Percentiles rank a stretch among this genome's conserved stretches.
Evolutionary conservation across 2,113 vertebrate species (phyloP).

Genomic region (Dicerorhinus sumatrensis): DNA sequence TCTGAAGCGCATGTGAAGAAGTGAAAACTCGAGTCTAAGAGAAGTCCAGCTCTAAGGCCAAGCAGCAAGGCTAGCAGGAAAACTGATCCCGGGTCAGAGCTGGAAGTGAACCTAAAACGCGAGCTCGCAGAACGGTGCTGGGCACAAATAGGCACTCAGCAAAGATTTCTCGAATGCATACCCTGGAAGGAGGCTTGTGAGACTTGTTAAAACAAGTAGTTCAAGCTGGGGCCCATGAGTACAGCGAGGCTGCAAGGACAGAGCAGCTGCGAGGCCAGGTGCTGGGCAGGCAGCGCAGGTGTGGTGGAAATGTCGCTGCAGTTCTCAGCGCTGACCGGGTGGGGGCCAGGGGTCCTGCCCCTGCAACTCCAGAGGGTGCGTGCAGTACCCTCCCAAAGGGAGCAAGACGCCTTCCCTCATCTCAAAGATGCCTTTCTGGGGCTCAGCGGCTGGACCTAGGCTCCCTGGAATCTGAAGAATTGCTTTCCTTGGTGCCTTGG

Average conservation of each 20-base stretch:
- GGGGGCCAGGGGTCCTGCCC: too few relatives aligned
- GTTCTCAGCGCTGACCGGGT: too few relatives aligned
- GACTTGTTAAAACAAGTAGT: not conserved
- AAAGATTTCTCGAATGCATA: not conserved
- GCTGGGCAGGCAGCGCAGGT: not conserved
- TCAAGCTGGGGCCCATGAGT: rapidly evolving
- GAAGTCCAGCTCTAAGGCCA: not conserved
- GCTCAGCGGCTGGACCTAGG: not conserved
- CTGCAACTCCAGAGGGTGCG: not conserved
- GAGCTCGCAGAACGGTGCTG: not conserved
- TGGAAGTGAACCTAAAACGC: not conserved
- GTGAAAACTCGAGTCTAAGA: not conserved
- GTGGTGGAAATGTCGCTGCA: not conserved
- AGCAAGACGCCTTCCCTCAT: not conserved
- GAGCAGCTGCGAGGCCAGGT: not conserved
- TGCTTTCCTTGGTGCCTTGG: not conserved
- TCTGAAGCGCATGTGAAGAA: not conserved
- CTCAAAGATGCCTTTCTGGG: not conserved
- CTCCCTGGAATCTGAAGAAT: not conserved
- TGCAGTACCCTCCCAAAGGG: not conserved
- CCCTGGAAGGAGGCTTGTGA: not conserved
- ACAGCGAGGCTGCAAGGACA: not conserved
- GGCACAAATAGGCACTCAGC: not conserved
- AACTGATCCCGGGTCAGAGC: not conserved
- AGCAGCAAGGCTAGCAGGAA: not conserved